Percentiles rank a stretch among this genome's conserved stretches.
These are phyloP conservation scores for Tiaroga cobitis DNA, from an alignment of 2,797 vertebrate species.

Conservation along the genomic window DNA sequence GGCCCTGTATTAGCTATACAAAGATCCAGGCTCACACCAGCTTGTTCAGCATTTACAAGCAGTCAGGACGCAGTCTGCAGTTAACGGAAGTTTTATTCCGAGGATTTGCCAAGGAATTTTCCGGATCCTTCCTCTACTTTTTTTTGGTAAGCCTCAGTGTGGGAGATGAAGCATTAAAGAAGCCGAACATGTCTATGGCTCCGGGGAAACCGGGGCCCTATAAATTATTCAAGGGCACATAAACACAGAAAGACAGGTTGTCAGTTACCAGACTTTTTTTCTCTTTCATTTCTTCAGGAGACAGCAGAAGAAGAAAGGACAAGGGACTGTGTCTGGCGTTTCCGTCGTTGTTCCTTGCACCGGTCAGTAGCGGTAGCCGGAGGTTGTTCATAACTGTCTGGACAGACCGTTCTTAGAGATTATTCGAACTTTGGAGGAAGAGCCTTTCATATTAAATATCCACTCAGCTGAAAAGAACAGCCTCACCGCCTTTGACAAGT, in stretches of 20 bases:
- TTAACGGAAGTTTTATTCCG: conserved; percentile 34
- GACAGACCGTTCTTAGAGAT: conserved; percentile 63
- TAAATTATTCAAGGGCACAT: conserved; percentile 77
- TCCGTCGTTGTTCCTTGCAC: conserved; percentile 37
- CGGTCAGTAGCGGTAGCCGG: conserved; percentile 63
- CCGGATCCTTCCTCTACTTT: conserved; percentile 30
- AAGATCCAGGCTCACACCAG: background rate
- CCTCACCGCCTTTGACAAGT: conserved; percentile 69
- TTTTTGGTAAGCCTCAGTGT: conserved; percentile 52
- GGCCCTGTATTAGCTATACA: background rate
- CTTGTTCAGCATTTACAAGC: conserved; percentile 6
- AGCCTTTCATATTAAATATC: conserved; percentile 70
- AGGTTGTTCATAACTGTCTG: conserved; percentile 70
- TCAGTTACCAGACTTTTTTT: conserved; percentile 71
- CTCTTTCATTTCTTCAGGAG: conserved; percentile 37
- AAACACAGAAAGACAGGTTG: conserved; percentile 73
- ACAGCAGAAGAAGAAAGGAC: conserved; percentile 13
- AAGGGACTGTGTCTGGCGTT: conserved; percentile 12
- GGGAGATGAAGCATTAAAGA: conserved; percentile 66
- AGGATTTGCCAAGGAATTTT: conserved; percentile 53
- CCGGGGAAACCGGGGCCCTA: conserved; percentile 60
- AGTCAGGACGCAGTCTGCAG: conserved; percentile 1
- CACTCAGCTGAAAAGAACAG: conserved; percentile 60
- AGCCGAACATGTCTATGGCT: conserved; percentile 64
- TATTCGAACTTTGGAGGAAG: conserved; percentile 57